Evolutionary conservation across 1,140 invertebrate genomes (phyloP), one percentile per base, ranked within the genome.

Genomic region (Lasioglossum albipes): DNA sequence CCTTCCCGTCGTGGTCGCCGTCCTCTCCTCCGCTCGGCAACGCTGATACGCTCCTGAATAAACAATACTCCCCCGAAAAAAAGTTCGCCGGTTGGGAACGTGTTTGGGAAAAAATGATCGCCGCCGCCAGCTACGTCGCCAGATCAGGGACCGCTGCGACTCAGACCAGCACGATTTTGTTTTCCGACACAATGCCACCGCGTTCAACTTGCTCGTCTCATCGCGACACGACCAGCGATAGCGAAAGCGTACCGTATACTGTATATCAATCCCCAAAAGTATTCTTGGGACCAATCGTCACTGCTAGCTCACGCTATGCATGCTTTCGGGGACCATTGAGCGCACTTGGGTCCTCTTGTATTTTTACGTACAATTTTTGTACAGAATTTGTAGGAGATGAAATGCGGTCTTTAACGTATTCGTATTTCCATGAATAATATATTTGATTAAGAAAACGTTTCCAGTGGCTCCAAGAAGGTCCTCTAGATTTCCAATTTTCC

Each of bases 41-140:
- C 66, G 75, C 89, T 92, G 92, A 92, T 92, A 93, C 87, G 88
- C 86, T 82, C 81, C 87, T 92, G 91, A 93, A 93, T 93, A 92
- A 93, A 93, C 92, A 93, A 92, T 92, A 87, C 83, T 59, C 81
- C 54, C 64, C 75, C 65, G 75, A 84, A 81, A 84, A 79, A 79
- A 83, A 88, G 74, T 80, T 86, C 52, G 70, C 41, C 83, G 45
- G 45, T 22, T 54, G 31, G 57, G 54, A 83, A 49, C 41, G 62
- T 20, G 52, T 54, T 84, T 82, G 71, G 87, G 90, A 59, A 91
- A 91, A 91, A 88, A 85, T 73, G 77, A 81, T 73, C 67, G 36
- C 77, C 57, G 59, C 68, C 49, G 70, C 12, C 36, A 72, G 69
- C 61, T 52, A 36, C 13, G 76, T 57, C 67, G 57, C 79, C 72